Base-by-base conservation (phyloP, 92 coral and sea anemone genomes). In the Heliopora coerulea region DNA sequence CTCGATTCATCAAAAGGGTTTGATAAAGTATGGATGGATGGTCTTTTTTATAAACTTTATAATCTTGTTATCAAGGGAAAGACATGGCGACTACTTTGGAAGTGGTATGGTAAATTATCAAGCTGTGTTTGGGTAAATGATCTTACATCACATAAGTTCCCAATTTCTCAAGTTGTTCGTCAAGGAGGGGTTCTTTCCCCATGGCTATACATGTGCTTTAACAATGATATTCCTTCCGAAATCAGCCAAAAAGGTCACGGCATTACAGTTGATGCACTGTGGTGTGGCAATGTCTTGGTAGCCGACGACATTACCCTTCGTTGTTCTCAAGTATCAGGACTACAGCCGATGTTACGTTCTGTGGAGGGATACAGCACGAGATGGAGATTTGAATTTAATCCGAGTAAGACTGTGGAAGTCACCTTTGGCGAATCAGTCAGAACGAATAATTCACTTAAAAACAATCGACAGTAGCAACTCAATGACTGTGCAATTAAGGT, bases 331-430 rank as follows among this genome's bases (percentile, higher is more conserved):
- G 5, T 28, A 0, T 21, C 29, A 9, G 72, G 72, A 8, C 28
- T 65, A 11, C 72, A 39, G 41, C 9, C n/a, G 6, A 19, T 65
- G 54, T 17, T 65, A 21, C 5, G 18, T 12, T 18, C 21, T 18
- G 12, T 65, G 15, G 72, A 65, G 24, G 19, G 23, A 2, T 65
- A 65, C 18, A 65, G 72, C n/a, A 39, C 23, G 1, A 39, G 20
- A 65, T 65, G 72, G 72, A 20, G 56, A 35, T 65, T 65, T 40
- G 34, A 65, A 21, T 65, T 65, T 44, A 65, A 65, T 44, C 56
- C 72, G 0, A 32, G 25, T 2, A 65, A 65, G 24, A 0, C 72
- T 2, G 13, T 28, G 2, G 17, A 37, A 11, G 54, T 65, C 30
- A 65, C 72, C 35, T 65, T 65, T 27, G 72, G 72, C 0, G 72